A percentile compares a stretch with the other conserved stretches of the same genome.
phyloP scores from a whole-genome alignment of 2,113 vertebrate species.

The Bufo bufo region DNA sequence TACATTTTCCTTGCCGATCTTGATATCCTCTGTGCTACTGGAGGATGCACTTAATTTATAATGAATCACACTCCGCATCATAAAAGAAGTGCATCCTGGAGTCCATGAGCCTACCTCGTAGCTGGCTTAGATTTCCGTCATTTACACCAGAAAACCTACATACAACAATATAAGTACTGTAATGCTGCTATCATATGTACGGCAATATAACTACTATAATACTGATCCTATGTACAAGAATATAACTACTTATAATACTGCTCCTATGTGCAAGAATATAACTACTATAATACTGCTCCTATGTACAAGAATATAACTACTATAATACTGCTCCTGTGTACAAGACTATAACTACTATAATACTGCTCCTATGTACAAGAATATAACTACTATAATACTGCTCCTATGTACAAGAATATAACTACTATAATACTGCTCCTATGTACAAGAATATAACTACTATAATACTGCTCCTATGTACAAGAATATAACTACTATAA shows the following conservation, averaged over 20 bases:
- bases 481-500: slow-evolving; percentile 13
- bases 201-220: not conserved
- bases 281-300: not conserved
- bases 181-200: not conserved
- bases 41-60: too few relatives aligned
- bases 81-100: too few relatives aligned
- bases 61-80: too few relatives aligned
- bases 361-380: not conserved
- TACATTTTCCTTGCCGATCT: too few relatives aligned
- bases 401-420: not conserved
- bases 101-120: too few relatives aligned
- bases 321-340: not conserved
- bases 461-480: slow-evolving; percentile 10
- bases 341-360: too few relatives aligned
- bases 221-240: not conserved
- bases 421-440: not conserved
- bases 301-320: slow-evolving; percentile 6
- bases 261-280: not conserved
- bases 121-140: too few relatives aligned
- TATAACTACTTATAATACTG: slow-evolving; percentile 8
- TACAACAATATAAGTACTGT: slow-evolving; percentile 5
- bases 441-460: slow-evolving; percentile 12
- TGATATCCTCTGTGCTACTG: too few relatives aligned
- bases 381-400: slow-evolving; percentile 5
- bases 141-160: not conserved